These are phyloP conservation scores for Paragorgia papillata DNA, from an alignment of 92 coral and sea anemone species.

Conservation along the genomic window DNA sequence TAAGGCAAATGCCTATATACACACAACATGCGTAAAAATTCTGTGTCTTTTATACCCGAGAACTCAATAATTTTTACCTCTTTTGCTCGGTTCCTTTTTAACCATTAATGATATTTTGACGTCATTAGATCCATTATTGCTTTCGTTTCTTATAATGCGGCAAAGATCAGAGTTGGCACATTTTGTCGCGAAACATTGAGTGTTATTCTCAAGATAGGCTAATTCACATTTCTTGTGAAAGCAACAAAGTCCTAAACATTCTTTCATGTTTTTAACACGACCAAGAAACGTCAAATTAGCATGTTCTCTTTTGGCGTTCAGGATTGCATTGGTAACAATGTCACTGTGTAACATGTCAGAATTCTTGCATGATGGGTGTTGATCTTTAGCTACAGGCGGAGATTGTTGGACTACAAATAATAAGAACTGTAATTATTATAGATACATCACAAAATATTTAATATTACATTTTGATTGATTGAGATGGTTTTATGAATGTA, in stretches of 20 bases:
- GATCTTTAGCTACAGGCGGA: conserved; percentile 89
- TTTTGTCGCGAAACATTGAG: conserved; percentile 87
- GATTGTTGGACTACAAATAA: background rate
- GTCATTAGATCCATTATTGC: conserved; percentile 63
- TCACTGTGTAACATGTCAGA: conserved; percentile 95
- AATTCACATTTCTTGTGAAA: conserved; percentile 83
- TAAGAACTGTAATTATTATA: background rate
- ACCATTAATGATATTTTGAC: conserved; percentile 99
- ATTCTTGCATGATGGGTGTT: conserved; percentile 92
- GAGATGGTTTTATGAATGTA: too few relatives aligned
- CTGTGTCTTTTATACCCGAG: too few relatives aligned
- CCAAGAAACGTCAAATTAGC: conserved; percentile 93
- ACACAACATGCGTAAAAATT: too few relatives aligned
- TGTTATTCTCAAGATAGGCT: conserved; percentile 84
- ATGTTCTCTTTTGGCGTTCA: conserved; percentile 71
- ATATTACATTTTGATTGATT: background rate
- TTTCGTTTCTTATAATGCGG: conserved; percentile 71
- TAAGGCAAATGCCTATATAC: too few relatives aligned
- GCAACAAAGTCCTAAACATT: conserved; percentile 95
- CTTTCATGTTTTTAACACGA: conserved; percentile 85
- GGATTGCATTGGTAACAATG: conserved; percentile 80
- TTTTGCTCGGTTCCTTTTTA: conserved; percentile 80
- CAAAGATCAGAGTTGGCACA: conserved; percentile 84
- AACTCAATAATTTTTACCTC: too few relatives aligned
- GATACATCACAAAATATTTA: background rate